Evolutionary conservation across 2,113 vertebrate species (phyloP).

Genomic region (Sorex fumeus): DNA sequence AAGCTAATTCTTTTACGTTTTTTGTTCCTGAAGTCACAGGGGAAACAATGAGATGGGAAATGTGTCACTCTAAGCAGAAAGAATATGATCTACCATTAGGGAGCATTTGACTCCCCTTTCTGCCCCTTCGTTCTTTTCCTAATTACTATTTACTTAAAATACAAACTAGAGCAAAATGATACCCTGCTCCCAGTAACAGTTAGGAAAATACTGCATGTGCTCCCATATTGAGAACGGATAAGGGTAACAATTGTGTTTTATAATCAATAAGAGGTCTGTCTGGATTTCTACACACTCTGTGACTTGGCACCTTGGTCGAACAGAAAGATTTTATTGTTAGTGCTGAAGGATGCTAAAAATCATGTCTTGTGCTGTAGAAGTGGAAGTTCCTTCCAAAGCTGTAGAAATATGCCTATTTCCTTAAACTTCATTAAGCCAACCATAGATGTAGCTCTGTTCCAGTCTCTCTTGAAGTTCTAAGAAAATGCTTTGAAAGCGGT

Average conservation of each 20-base stretch:
- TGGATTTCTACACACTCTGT: slow-evolving; percentile 81
- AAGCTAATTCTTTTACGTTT: slow-evolving; percentile 42
- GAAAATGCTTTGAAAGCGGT: slow-evolving; percentile 75
- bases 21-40: not conserved
- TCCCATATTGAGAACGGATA: slow-evolving; percentile 45
- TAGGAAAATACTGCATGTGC: slow-evolving; percentile 55
- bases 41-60: slow-evolving; percentile 81
- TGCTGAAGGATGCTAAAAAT: slow-evolving; percentile 87
- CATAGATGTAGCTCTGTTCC: slow-evolving; percentile 82
- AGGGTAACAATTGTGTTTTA: slow-evolving; percentile 83
- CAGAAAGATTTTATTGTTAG: slow-evolving; percentile 84
- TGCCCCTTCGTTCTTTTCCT: slow-evolving; percentile 63
- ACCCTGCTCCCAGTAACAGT: slow-evolving; percentile 38
- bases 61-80: slow-evolving; percentile 21
- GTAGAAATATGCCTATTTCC: slow-evolving; percentile 86
- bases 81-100: slow-evolving; percentile 47
- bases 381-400: slow-evolving; percentile 85
- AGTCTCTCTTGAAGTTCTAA: slow-evolving; percentile 83
- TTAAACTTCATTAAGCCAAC: slow-evolving; percentile 88
- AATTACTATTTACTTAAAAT: slow-evolving; percentile 64
- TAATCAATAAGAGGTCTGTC: slow-evolving; percentile 86
- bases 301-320: slow-evolving; percentile 84
- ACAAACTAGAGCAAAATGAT: slow-evolving; percentile 63
- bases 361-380: slow-evolving; percentile 87
- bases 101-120: slow-evolving; percentile 61